phyloP scores from a whole-genome alignment of 2,888 invertebrate species.

The Zonitis immaculata region DNA sequence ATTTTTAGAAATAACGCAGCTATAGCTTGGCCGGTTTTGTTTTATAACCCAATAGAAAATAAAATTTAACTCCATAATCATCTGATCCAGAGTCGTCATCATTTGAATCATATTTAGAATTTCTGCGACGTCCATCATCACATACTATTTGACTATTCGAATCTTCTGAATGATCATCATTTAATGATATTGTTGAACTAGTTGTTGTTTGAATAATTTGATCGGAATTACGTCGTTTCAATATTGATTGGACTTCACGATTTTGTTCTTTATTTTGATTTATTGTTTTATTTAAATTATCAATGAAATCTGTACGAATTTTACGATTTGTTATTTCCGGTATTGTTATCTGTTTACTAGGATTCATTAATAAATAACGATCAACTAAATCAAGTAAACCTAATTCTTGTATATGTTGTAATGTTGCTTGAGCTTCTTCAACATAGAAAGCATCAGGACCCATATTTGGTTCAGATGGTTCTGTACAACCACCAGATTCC shows the following conservation, averaged over 20 bases:
- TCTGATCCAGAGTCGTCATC: slow-evolving; percentile 77
- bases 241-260: slow-evolving; percentile 51
- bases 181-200: slow-evolving; percentile 43
- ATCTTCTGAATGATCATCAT: slow-evolving; percentile 60
- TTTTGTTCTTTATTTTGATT: slow-evolving; percentile 23
- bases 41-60: no score
- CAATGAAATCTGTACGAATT: slow-evolving; percentile 37
- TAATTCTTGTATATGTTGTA: slow-evolving; percentile 71
- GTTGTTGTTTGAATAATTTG: slow-evolving; percentile 43
- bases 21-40: neutral
- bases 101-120: slow-evolving; percentile 57
- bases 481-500: slow-evolving; percentile 72
- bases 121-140: slow-evolving; percentile 64
- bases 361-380: slow-evolving; percentile 63
- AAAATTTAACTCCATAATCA: slow-evolving; percentile 56
- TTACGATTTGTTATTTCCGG: slow-evolving; percentile 36
- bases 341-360: slow-evolving; percentile 56
- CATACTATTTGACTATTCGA: slow-evolving; percentile 65
- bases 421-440: slow-evolving; percentile 83
- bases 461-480: slow-evolving; percentile 57
- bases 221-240: slow-evolving; percentile 55
- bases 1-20: no score
- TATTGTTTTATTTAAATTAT: slow-evolving; percentile 27
- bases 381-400: slow-evolving; percentile 68
- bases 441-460: slow-evolving; percentile 81